Conservation (phyloP, 2,113 vertebrate genomes). For the Thermophis baileyi region DNA sequence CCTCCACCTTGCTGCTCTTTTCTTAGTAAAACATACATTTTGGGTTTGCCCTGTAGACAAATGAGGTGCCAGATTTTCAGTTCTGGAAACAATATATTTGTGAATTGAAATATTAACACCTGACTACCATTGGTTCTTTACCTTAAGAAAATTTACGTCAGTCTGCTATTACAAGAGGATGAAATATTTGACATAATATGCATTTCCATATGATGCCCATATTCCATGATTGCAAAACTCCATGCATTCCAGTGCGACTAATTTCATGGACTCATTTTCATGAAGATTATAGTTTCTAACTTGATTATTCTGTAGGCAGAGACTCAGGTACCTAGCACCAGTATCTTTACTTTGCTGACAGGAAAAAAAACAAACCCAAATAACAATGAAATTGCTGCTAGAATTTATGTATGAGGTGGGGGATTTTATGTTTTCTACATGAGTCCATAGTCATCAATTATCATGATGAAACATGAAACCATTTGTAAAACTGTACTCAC, state of each 20-base stretch:
- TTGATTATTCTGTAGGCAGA: background rate
- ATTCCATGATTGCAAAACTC: background rate
- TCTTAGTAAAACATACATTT: background rate
- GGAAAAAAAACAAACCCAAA: background rate
- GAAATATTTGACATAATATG: background rate
- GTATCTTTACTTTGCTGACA: background rate
- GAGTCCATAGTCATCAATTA: background rate
- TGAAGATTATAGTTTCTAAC: background rate
- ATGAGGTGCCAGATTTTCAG: background rate
- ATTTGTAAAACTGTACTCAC: background rate
- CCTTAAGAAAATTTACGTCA: background rate
- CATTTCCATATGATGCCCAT: background rate
- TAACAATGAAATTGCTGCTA: background rate
- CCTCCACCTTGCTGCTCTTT: background rate
- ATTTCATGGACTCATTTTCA: background rate
- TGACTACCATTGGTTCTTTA: background rate
- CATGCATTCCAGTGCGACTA: background rate
- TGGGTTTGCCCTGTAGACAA: background rate
- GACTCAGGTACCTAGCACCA: background rate
- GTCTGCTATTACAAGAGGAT: background rate
- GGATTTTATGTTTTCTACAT: background rate
- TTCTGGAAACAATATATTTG: background rate
- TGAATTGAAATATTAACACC: background rate
- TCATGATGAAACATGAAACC: background rate
- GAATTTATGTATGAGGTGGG: background rate